phyloP scores from a whole-genome alignment of 2,113 vertebrate genomes.

The Alaudala cheleensis region DNA sequence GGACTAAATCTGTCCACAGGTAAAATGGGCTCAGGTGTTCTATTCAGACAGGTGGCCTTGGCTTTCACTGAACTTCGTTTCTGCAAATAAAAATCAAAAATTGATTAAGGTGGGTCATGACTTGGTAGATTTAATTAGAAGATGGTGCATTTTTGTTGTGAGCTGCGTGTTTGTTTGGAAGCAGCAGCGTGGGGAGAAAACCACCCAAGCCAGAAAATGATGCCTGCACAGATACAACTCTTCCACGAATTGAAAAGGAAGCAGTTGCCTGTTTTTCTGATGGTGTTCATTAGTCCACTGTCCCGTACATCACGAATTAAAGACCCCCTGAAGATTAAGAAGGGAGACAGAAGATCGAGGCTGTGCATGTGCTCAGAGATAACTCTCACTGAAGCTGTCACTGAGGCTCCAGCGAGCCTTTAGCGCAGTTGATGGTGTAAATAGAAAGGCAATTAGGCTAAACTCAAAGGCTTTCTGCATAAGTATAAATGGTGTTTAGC shows the following conservation, averaged over 20 bases:
- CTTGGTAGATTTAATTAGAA: neutral
- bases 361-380: neutral
- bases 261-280: neutral
- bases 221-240: neutral
- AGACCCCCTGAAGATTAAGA: neutral
- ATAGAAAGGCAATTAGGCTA: neutral
- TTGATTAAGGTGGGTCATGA: neutral
- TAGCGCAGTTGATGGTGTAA: neutral
- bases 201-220: neutral
- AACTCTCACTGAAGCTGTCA: neutral
- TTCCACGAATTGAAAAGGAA: neutral
- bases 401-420: neutral
- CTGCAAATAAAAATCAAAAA: neutral
- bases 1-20: neutral
- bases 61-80: neutral
- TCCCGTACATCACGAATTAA: neutral
- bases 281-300: neutral
- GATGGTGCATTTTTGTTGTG: neutral
- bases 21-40: neutral
- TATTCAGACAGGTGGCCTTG: neutral
- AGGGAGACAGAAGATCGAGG: neutral
- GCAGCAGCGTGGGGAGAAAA: fast-evolving
- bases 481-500: neutral
- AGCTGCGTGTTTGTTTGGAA: neutral
- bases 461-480: neutral